Percentiles rank a stretch among this genome's conserved stretches.
phyloP scores from a whole-genome alignment of 2,797 vertebrate genomes.

The Hippoglossus hippoglossus region DNA sequence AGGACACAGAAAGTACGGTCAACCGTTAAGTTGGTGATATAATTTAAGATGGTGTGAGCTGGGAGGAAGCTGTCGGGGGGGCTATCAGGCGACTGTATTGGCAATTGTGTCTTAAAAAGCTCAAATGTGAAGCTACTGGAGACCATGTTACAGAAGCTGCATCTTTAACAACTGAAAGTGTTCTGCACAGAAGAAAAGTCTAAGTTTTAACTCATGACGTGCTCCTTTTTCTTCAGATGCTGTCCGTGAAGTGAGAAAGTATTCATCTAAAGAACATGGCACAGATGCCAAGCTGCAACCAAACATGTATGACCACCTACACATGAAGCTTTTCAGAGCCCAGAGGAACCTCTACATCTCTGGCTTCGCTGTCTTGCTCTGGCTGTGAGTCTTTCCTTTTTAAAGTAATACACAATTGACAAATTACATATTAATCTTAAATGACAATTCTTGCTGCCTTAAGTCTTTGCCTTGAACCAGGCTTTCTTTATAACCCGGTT shows the following conservation, averaged over 20 bases:
- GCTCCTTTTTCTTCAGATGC: slow-evolving; percentile 83
- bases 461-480: neutral
- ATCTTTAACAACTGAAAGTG: too few relatives aligned
- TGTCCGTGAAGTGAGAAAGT: slow-evolving; percentile 92
- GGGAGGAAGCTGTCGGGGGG: too few relatives aligned
- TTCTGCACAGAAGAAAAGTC: accelerated
- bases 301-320: slow-evolving; percentile 88
- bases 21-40: too few relatives aligned
- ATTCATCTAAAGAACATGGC: slow-evolving; percentile 78
- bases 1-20: too few relatives aligned
- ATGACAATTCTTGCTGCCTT: neutral
- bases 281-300: slow-evolving; percentile 72
- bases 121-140: neutral
- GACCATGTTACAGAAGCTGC: too few relatives aligned
- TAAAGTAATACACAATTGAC: neutral
- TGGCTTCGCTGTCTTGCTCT: slow-evolving; percentile 94
- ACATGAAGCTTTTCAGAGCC: slow-evolving; percentile 96
- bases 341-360: slow-evolving; percentile 97
- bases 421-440: neutral
- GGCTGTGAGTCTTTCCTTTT: slow-evolving; percentile 89
- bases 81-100: too few relatives aligned
- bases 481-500: neutral
- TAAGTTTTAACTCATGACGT: neutral
- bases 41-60: neutral
- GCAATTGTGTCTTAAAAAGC: neutral